Base-by-base conservation (phyloP, 2,797 vertebrate species). In the Botia almorhae region DNA sequence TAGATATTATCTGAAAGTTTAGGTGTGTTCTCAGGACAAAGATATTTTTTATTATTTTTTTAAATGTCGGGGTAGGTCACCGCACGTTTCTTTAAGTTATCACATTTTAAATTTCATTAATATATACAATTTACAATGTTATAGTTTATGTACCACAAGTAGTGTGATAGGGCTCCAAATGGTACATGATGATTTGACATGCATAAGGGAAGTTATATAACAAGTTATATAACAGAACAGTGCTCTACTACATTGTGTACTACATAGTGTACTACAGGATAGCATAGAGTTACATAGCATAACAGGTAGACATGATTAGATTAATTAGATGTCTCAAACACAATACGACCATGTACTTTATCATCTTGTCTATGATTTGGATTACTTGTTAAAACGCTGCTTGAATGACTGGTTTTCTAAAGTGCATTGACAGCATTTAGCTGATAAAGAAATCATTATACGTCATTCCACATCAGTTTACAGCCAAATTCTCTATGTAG, bases 381-480 rank as follows among this genome's bases (percentile, higher is more conserved):
- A 16, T 76, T 67, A 39, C 48, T 2, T 51, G 29, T 19, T 0
- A 50, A 76, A 76, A 67, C 39, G 29, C 29, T 56, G 19, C 33
- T 19, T 64, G 58, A 58, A 70, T 81, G 80, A 71, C 48, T 73
- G 69, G 73, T 50, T 72, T 72, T 21, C 26, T 65, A 12, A 36
- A 74, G 56, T 48, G 13, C 6, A 6, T 69, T 51, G 64, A 29
- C 33, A n/a, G 48, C 33, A 69, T 55, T 43, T 26, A 69, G n/a
- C 23, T 11, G 65, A 48, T 11, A 33, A 29, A 48, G 17, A 46
- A 69, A 55, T 17, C 21, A 16, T 33, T 48, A 21, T 5, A 23
- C 75, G 16, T 69, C 56, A 77, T 58, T 65, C 51, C 26, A n/a
- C 43, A 58, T 33, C 19, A 19, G 43, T 26, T 72, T 14, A 13